Percentiles rank a stretch among this genome's conserved stretches.
These are phyloP conservation scores for Pedetes capensis DNA, from an alignment of 2,113 vertebrate genomes.

Conservation along the genomic window DNA sequence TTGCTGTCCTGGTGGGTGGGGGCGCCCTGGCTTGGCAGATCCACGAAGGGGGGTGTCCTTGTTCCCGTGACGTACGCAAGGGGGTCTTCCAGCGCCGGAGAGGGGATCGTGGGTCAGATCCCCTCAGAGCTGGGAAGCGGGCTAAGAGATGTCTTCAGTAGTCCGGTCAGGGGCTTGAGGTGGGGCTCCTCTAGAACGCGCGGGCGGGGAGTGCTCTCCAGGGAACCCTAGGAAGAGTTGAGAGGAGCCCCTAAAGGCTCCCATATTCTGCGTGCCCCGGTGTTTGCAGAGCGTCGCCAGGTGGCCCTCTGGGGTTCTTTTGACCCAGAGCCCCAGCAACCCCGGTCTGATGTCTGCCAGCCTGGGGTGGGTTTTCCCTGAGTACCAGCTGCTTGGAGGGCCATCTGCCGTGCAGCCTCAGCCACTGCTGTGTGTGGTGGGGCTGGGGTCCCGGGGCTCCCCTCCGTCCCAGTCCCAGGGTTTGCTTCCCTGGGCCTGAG, in stretches of 20 bases:
- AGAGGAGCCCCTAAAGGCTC: background rate
- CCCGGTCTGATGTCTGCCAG: background rate
- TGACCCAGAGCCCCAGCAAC: background rate
- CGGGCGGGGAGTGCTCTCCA: background rate
- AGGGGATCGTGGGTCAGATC: background rate
- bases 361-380: background rate
- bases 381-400: background rate
- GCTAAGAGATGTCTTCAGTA: background rate
- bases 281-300: background rate
- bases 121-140: background rate
- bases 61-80: background rate
- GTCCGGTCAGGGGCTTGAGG: background rate
- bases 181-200: background rate
- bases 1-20: background rate
- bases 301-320: background rate
- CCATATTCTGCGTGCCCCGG: background rate
- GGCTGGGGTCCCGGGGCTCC: background rate
- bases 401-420: too few relatives aligned
- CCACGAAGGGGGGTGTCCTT: background rate
- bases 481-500: background rate
- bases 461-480: background rate
- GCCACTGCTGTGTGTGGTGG: background rate
- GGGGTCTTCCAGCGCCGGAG: background rate
- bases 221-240: background rate
- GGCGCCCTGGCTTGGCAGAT: background rate